Conservation (phyloP, 2,888 invertebrate species). For the Matsumyia berberina region DNA sequence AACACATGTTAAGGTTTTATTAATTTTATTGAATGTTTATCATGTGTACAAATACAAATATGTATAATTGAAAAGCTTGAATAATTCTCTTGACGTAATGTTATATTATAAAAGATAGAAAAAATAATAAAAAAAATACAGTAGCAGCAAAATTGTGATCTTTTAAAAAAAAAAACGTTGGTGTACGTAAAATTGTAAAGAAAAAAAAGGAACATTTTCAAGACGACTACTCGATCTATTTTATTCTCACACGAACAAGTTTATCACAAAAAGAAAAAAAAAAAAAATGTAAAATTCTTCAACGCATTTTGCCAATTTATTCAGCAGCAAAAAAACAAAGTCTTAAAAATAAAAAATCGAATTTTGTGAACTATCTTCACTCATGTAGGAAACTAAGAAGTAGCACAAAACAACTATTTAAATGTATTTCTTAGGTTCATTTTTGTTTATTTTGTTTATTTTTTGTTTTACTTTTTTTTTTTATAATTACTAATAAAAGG, state of each 20-base stretch:
- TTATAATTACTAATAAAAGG: constrained; percentile 34
- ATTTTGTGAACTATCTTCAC: constrained; percentile 30
- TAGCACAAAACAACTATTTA: constrained; percentile 40
- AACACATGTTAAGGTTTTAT: constrained; percentile 27
- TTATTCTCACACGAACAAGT: constrained; percentile 8
- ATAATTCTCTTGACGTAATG: constrained; percentile 22
- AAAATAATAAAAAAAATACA: constrained; percentile 12
- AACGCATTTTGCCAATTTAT: constrained; percentile 32
- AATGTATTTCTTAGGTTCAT: neutral
- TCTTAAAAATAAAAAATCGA: constrained; percentile 15
- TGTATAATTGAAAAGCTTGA: constrained; percentile 25
- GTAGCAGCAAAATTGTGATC: constrained; percentile 69
- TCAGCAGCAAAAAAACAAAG: neutral
- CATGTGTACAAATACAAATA: constrained; percentile 17
- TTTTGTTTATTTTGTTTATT: constrained; percentile 30
- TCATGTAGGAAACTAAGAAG: constrained; percentile 10
- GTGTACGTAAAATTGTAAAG: constrained; percentile 27
- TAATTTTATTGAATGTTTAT: constrained; percentile 23
- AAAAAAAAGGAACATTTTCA: neutral
- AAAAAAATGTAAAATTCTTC: constrained; percentile 27
- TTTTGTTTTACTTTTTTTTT: constrained; percentile 35
- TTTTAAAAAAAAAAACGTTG: constrained; percentile 32
- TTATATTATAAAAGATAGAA: constrained; percentile 12
- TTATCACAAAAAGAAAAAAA: no score
- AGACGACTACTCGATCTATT: constrained; percentile 7